These are phyloP conservation scores for Neoseiulus cucumeris DNA, from an alignment of 1,140 invertebrate genomes.

Conservation along the genomic window DNA sequence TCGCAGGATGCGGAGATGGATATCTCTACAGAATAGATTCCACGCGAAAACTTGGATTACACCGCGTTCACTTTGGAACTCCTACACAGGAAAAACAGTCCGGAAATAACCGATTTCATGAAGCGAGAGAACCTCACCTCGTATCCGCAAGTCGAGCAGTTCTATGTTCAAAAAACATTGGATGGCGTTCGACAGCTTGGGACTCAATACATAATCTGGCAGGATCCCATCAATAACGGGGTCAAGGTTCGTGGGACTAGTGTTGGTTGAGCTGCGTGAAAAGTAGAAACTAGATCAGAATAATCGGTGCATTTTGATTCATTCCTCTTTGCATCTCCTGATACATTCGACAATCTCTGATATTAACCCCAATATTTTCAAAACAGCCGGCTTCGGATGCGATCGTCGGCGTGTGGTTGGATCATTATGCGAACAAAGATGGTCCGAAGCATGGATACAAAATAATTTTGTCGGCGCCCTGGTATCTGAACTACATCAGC, in stretches of 20 bases:
- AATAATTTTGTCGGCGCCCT: conserved; percentile 26
- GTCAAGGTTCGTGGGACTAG: conserved; percentile 18
- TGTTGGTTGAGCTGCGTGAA: no score
- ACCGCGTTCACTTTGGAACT: no score
- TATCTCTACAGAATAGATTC: no score
- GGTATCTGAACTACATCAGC: conserved; percentile 28
- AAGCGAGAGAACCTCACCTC: conserved; percentile 33
- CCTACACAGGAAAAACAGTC: conserved; percentile 45
- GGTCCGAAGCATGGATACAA: conserved; percentile 18
- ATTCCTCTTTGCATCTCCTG: no score
- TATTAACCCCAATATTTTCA: no score
- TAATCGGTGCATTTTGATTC: no score
- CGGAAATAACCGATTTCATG: conserved; percentile 52
- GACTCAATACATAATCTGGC: conserved; percentile 28
- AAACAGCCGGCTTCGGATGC: conserved; percentile 36
- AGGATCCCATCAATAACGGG: conserved; percentile 27
- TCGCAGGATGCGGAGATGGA: conserved; percentile 22
- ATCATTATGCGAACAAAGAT: conserved; percentile 26
- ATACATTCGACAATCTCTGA: no score
- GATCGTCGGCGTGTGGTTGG: conserved; percentile 48
- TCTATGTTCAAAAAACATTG: conserved; percentile 40
- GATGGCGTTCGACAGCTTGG: conserved; percentile 22
- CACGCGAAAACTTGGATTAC: no score
- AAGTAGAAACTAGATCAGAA: no score
- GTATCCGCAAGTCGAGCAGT: conserved; percentile 40